These are phyloP conservation scores for Orycteropus afer DNA, from an alignment of 2,113 vertebrate species.

Conservation along the genomic window DNA sequence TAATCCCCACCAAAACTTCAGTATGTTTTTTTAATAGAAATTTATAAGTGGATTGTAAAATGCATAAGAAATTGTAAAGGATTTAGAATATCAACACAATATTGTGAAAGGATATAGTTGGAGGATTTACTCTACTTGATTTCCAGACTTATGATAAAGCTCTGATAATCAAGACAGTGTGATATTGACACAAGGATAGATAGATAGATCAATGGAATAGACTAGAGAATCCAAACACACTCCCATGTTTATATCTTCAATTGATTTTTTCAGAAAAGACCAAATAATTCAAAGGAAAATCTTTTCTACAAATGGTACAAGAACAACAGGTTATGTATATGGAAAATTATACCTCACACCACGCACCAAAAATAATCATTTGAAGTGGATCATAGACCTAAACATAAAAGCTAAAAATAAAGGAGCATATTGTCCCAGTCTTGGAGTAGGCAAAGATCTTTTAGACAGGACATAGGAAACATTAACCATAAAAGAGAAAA, in stretches of 20 bases:
- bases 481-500: conserved; percentile 9
- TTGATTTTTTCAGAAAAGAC: background rate
- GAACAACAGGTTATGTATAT: background rate
- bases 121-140: background rate
- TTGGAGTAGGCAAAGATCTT: background rate
- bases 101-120: background rate
- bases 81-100: background rate
- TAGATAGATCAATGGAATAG: too few species aligned
- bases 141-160: too few species aligned
- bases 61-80: background rate
- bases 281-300: conserved; percentile 21
- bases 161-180: too few species aligned
- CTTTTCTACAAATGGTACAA: background rate
- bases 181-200: too few species aligned
- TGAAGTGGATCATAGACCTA: background rate
- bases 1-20: background rate
- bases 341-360: background rate
- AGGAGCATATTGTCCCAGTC: background rate
- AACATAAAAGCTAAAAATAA: conserved; percentile 2
- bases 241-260: background rate
- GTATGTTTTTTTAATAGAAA: background rate
- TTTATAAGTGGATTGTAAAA: background rate
- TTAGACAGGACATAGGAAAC: background rate
- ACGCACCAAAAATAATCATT: background rate
- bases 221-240: background rate